A percentile compares a stretch with the other conserved stretches of the same genome.
These are phyloP conservation scores for Huso huso DNA, from an alignment of 2,797 vertebrate genomes.

Conservation along the genomic window DNA sequence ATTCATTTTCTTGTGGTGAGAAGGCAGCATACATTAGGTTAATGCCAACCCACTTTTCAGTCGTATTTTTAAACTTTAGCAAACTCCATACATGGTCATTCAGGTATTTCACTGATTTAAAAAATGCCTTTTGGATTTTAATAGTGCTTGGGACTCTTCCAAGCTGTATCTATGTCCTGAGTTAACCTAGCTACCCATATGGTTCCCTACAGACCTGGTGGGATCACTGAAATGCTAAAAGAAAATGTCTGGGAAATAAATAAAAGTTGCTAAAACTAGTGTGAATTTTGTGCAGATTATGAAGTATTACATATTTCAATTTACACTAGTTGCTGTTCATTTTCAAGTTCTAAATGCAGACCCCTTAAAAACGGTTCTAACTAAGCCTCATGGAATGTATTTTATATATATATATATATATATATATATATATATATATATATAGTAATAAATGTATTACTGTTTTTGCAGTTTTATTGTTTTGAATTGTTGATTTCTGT, in stretches of 20 bases:
- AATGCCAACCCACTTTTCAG: conserved; percentile 30
- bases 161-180: conserved; percentile 66
- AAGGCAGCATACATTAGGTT: conserved; percentile 15
- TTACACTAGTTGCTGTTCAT: background rate
- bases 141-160: conserved; percentile 64
- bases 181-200: conserved; percentile 65
- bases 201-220: conserved; percentile 62
- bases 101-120: conserved; percentile 59
- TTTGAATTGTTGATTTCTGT: too few relatives aligned
- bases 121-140: conserved; percentile 69
- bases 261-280: conserved; percentile 33
- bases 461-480: too few relatives aligned
- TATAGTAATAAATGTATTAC: too few relatives aligned
- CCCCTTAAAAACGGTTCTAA: background rate
- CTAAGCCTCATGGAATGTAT: background rate
- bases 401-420: too few relatives aligned
- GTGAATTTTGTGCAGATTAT: background rate
- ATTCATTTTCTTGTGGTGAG: conserved; percentile 21
- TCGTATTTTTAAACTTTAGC: conserved; percentile 34
- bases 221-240: conserved; percentile 42
- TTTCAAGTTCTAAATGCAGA: background rate
- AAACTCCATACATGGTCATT: conserved; percentile 34
- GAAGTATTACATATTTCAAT: background rate
- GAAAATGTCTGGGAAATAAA: conserved; percentile 37
- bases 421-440: too few relatives aligned